Conservation (phyloP, 2,797 vertebrate genomes). For the Etheostoma nigrum region DNA sequence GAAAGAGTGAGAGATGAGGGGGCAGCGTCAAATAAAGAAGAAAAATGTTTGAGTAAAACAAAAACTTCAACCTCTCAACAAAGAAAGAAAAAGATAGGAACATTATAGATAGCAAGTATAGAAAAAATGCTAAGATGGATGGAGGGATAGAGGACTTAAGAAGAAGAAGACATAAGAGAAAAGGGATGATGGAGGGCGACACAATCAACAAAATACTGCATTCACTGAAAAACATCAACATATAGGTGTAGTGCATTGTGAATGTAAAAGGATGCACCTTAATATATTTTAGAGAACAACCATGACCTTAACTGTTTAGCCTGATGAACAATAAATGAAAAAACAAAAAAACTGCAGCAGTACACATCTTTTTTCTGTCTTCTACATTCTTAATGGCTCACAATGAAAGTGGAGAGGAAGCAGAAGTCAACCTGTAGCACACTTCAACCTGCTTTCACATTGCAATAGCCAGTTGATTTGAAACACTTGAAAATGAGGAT, state of each 20-base stretch:
- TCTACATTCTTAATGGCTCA: not conserved
- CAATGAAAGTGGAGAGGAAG: not conserved
- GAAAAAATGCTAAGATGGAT: not conserved
- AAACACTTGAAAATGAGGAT: conserved; percentile 2
- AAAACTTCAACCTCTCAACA: not conserved
- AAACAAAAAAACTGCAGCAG: not conserved
- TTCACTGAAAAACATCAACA: not conserved
- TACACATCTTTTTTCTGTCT: not conserved
- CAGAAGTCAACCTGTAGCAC: not conserved
- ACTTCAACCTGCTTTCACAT: not conserved
- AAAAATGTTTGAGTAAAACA: not conserved
- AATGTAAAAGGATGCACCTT: not conserved
- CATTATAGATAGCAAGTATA: not conserved
- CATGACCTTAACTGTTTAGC: not conserved
- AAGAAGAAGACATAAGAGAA: not conserved
- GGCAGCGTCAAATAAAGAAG: not conserved
- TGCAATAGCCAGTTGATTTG: not conserved
- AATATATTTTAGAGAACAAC: not conserved
- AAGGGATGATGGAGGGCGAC: not conserved
- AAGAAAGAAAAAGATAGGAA: conserved; percentile 7
- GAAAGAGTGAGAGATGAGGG: not conserved
- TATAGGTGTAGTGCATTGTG: not conserved
- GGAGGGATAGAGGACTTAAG: not conserved
- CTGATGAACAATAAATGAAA: not conserved
- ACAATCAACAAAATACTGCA: not conserved